phyloP scores from a whole-genome alignment of 2,113 vertebrate genomes.

The Xenopus laevis region DNA sequence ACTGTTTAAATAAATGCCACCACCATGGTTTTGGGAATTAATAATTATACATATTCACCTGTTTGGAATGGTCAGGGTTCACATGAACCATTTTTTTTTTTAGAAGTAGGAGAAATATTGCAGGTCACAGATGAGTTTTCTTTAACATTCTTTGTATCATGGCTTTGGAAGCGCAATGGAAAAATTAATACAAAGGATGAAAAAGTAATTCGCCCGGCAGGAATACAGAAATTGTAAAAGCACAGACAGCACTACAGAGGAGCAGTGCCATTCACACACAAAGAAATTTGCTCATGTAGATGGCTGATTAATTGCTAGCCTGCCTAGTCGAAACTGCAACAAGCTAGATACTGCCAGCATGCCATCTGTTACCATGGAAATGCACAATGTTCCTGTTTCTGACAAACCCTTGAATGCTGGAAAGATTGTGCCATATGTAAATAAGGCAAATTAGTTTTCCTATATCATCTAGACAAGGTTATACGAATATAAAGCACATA shows the following conservation, averaged over 20 bases:
- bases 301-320: slow-evolving; percentile 86
- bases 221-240: slow-evolving; percentile 79
- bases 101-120: slow-evolving; percentile 6
- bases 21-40: not conserved
- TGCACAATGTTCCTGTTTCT: slow-evolving; percentile 81
- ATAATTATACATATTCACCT: not conserved
- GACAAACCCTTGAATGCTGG: slow-evolving; percentile 81
- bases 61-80: slow-evolving; percentile 1
- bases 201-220: slow-evolving; percentile 81
- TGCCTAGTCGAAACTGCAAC: slow-evolving; percentile 81
- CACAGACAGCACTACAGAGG: slow-evolving; percentile 77
- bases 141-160: slow-evolving; percentile 52
- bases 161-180: slow-evolving; percentile 66
- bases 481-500: slow-evolving; percentile 77
- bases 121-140: slow-evolving; percentile 41
- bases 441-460: slow-evolving; percentile 87
- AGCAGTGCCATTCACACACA: slow-evolving; percentile 80
- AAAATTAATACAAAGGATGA: slow-evolving; percentile 51
- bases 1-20: not conserved
- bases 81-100: slow-evolving; percentile 16
- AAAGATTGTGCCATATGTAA: slow-evolving; percentile 85
- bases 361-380: slow-evolving; percentile 90
- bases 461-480: slow-evolving; percentile 81
- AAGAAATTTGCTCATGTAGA: slow-evolving; percentile 82
- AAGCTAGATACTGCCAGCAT: slow-evolving; percentile 86